These are phyloP conservation scores for Ashinkailepas kermadecensis DNA, from an alignment of 2,888 invertebrate species.

Conservation along the genomic window DNA sequence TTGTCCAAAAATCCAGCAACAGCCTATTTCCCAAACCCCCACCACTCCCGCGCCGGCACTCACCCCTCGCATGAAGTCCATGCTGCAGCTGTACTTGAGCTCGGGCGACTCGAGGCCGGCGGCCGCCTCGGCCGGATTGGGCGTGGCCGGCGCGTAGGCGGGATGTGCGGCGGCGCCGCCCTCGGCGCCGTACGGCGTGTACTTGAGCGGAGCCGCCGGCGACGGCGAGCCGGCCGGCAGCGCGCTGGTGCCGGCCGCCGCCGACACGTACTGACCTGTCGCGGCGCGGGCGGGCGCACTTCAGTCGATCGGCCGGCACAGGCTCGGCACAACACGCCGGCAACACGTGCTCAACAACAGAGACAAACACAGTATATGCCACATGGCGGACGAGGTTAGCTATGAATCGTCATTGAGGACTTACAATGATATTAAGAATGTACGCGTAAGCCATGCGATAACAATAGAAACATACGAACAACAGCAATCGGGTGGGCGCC, in stretches of 20 bases:
- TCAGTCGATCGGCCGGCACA: slow-evolving; percentile 25
- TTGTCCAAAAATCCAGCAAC: too few relatives aligned
- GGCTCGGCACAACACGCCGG: background rate
- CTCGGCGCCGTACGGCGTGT: slow-evolving; percentile 17
- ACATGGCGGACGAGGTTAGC: too few relatives aligned
- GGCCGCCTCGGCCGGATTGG: slow-evolving; percentile 46
- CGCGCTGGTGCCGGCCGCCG: slow-evolving; percentile 28
- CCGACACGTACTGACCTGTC: slow-evolving; percentile 31
- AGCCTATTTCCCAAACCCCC: too few relatives aligned
- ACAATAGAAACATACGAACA: too few relatives aligned
- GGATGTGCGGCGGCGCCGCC: background rate
- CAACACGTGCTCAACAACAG: too few relatives aligned
- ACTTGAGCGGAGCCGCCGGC: slow-evolving; percentile 30
- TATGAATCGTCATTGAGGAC: too few relatives aligned
- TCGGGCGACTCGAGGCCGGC: slow-evolving; percentile 52
- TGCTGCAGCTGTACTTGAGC: slow-evolving; percentile 60
- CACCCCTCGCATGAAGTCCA: slow-evolving; percentile 49
- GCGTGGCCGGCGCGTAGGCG: slow-evolving; percentile 40
- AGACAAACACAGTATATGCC: too few relatives aligned
- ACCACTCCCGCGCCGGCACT: background rate
- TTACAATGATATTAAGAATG: too few relatives aligned
- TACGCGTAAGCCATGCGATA: too few relatives aligned
- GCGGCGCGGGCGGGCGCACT: slow-evolving; percentile 17
- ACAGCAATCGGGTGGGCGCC: too few relatives aligned
- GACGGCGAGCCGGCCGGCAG: slow-evolving; percentile 38